Evolutionary conservation across 2,888 invertebrate genomes (phyloP).

Genomic region (Orchestes rusci): DNA sequence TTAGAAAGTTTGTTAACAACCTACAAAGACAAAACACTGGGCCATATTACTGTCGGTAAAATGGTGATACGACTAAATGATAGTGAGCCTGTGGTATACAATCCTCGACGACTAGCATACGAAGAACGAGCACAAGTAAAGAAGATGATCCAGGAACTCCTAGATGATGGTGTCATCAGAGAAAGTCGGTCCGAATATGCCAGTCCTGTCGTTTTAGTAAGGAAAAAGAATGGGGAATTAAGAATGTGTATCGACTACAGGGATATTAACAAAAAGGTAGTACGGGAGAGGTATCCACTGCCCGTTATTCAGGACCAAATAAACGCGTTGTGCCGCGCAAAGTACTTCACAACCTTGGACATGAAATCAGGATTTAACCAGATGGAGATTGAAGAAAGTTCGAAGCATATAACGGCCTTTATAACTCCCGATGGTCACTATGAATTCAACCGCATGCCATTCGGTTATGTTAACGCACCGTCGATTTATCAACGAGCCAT

Average conservation of each 20-base stretch:
- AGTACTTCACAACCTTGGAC: conserved; percentile 26
- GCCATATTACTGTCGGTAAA: not conserved
- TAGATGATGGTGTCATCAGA: conserved; percentile 3
- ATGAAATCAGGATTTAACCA: conserved; percentile 27
- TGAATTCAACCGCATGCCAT: conserved; percentile 33
- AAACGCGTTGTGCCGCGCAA: conserved; percentile 23
- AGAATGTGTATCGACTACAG: conserved; percentile 25
- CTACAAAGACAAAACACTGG: conserved; percentile 4
- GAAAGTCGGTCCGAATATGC: conserved; percentile 24
- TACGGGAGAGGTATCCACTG: too few species aligned
- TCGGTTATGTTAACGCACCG: conserved; percentile 25
- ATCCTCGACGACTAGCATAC: conserved; percentile 9
- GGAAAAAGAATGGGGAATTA: conserved; percentile 19
- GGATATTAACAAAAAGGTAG: conserved; percentile 24
- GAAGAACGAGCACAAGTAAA: conserved; percentile 20
- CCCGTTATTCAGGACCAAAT: too few species aligned
- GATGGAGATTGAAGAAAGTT: conserved; percentile 16
- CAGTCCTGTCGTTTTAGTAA: conserved; percentile 28
- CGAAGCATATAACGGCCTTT: conserved; percentile 37
- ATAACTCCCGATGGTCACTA: conserved; percentile 37
- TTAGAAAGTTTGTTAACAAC: conserved; percentile 11
- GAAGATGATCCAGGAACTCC: conserved; percentile 3
- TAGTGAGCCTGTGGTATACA: not conserved
- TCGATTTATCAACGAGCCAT: conserved; percentile 21
- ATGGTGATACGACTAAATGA: not conserved